Percentiles rank a stretch among this genome's conserved stretches.
Evolutionary conservation across 2,888 invertebrate species (phyloP).

Genomic region (Euplagia quadripunctaria): DNA sequence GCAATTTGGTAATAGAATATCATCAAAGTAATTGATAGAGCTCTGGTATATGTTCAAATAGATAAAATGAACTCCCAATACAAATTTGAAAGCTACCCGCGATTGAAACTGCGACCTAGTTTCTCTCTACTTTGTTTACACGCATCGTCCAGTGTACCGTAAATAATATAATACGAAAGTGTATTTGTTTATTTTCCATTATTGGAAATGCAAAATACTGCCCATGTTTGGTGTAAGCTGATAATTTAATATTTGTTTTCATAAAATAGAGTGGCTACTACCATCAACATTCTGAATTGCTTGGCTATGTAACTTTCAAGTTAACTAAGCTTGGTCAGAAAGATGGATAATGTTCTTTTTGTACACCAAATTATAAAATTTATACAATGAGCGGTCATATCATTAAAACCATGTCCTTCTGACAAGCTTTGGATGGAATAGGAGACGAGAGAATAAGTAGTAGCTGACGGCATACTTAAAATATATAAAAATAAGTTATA

Average conservation of each 20-base stretch:
- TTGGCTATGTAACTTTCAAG: neutral
- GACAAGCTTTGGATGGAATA: too few species aligned
- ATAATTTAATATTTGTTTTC: constrained; percentile 9
- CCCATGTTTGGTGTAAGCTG: constrained; percentile 6
- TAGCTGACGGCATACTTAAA: too few species aligned
- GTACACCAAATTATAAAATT: too few species aligned
- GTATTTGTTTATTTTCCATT: constrained; percentile 6
- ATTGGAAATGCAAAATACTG: neutral
- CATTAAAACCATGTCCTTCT: too few species aligned
- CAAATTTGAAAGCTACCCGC: constrained; percentile 42
- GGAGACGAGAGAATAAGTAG: too few species aligned
- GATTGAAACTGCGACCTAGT: constrained; percentile 53
- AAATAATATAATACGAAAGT: constrained; percentile 16
- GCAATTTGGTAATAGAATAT: constrained; percentile 30
- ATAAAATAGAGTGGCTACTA: neutral
- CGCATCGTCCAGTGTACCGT: constrained; percentile 16
- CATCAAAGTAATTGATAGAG: constrained; percentile 47
- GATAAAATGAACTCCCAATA: constrained; percentile 40
- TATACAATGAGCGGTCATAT: too few species aligned
- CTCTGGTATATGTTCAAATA: constrained; percentile 30
- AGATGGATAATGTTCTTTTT: too few species aligned
- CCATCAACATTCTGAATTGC: neutral
- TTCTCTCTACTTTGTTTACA: constrained; percentile 34
- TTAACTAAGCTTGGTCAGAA: too few species aligned
- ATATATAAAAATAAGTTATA: too few species aligned